Evolutionary conservation across 2,113 vertebrate genomes (phyloP).

Genomic region (Oreotrochilus melanogaster): DNA sequence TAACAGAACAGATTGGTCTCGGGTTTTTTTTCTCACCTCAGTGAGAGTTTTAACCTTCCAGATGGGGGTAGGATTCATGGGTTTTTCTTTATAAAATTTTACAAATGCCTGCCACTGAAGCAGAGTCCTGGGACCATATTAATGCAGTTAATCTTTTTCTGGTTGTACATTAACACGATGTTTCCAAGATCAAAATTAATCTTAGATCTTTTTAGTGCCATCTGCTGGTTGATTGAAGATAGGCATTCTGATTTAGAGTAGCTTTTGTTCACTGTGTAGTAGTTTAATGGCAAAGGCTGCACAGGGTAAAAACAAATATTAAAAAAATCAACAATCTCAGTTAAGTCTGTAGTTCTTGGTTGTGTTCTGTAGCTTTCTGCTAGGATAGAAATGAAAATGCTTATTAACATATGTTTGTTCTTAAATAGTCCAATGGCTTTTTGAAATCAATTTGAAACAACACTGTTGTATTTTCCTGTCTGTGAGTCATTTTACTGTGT

Average conservation of each 20-base stretch:
- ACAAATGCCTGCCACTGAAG: neutral
- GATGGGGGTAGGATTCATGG: neutral
- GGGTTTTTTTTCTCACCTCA: neutral
- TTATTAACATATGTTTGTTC: neutral
- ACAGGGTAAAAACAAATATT: neutral
- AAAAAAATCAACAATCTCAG: neutral
- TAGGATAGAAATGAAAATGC: neutral
- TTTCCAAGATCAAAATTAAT: neutral
- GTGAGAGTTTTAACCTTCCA: neutral
- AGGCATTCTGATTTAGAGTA: neutral
- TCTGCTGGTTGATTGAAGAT: conserved; percentile 36
- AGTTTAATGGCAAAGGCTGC: neutral
- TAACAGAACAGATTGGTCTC: neutral
- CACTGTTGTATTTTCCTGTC: neutral
- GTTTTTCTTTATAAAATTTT: neutral
- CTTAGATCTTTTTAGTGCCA: conserved; percentile 36
- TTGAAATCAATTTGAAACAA: neutral
- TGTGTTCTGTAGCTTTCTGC: neutral
- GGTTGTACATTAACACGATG: neutral
- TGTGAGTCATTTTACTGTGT: neutral
- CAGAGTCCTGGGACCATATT: neutral
- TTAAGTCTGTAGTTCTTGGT: neutral
- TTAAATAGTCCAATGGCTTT: neutral
- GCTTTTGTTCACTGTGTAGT: neutral
- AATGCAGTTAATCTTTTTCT: neutral